Conservation (phyloP, 2,888 invertebrate genomes). For the Lasioglossum villosulum region DNA sequence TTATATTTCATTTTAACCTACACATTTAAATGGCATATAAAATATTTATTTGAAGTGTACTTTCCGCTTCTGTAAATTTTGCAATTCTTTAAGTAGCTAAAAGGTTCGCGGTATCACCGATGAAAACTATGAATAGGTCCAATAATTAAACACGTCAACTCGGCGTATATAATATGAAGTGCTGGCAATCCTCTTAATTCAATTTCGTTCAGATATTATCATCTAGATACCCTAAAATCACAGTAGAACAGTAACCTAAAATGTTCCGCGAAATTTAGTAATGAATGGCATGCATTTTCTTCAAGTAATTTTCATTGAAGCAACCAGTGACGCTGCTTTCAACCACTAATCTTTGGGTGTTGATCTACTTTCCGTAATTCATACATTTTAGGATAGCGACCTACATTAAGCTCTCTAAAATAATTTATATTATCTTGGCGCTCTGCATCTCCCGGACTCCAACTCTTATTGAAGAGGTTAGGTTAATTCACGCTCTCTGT, state of each 20-base stretch:
- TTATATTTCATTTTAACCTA: background rate
- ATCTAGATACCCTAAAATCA: background rate
- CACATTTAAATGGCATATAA: background rate
- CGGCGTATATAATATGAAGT: background rate
- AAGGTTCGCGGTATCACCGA: background rate
- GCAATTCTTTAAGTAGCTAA: background rate
- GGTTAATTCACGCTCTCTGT: background rate
- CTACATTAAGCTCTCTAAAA: slow-evolving; percentile 14
- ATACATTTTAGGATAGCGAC: slow-evolving; percentile 14
- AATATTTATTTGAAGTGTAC: background rate
- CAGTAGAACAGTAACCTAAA: background rate
- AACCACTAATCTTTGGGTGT: slow-evolving; percentile 1
- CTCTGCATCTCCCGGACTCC: background rate
- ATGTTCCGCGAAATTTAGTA: background rate
- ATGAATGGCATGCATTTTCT: slow-evolving; percentile 2
- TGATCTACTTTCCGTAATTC: slow-evolving; percentile 12
- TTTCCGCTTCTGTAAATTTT: background rate
- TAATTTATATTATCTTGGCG: slow-evolving; percentile 16
- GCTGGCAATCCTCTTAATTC: background rate
- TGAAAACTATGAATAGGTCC: background rate
- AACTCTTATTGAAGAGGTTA: slow-evolving; percentile 6
- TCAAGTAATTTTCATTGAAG: slow-evolving; percentile 8
- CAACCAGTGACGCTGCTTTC: slow-evolving; percentile 4
- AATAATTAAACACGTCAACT: background rate
- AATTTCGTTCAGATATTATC: slow-evolving; percentile 4